A percentile compares a stretch with the other conserved stretches of the same genome.
These are phyloP conservation scores for Drosophila arawakana DNA, from an alignment of 1,140 invertebrate species.

Conservation along the genomic window DNA sequence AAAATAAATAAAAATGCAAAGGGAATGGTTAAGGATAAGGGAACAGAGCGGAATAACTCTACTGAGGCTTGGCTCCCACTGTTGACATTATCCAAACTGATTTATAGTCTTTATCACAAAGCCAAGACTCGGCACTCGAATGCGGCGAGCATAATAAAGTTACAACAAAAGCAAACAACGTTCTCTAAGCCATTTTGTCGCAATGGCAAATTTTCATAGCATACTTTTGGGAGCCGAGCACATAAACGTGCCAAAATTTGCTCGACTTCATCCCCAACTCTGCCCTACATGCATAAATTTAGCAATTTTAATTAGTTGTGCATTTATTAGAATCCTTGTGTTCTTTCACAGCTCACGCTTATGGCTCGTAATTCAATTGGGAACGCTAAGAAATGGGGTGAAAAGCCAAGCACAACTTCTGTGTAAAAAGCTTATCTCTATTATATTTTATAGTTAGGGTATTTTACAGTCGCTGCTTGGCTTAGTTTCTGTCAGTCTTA, in stretches of 20 bases:
- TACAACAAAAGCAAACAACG: conserved; percentile 13
- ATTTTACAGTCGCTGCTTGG: background rate
- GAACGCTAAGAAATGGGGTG: background rate
- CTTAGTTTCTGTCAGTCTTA: conserved; percentile 1
- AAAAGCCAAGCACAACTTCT: no score
- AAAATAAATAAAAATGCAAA: conserved; percentile 35
- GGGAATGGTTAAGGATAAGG: no score
- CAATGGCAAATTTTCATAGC: conserved; percentile 29
- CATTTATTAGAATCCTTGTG: conserved; percentile 33
- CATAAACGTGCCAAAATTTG: conserved; percentile 28
- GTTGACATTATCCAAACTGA: conserved; percentile 76
- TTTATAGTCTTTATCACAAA: conserved; percentile 74
- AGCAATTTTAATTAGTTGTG: conserved; percentile 55
- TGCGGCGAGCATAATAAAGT: conserved; percentile 57
- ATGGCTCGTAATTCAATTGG: conserved; percentile 32
- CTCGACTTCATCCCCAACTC: background rate
- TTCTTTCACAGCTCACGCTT: conserved; percentile 42
- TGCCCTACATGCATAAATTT: conserved; percentile 32
- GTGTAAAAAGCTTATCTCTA: background rate
- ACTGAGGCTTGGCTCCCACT: conserved; percentile 1
- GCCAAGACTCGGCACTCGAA: conserved; percentile 54
- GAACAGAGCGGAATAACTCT: no score
- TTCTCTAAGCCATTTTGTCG: conserved; percentile 10
- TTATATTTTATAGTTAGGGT: background rate
- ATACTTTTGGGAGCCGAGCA: conserved; percentile 31